phyloP scores from a whole-genome alignment of 2,113 vertebrate genomes.

The Oncorhynchus gorbuscha region DNA sequence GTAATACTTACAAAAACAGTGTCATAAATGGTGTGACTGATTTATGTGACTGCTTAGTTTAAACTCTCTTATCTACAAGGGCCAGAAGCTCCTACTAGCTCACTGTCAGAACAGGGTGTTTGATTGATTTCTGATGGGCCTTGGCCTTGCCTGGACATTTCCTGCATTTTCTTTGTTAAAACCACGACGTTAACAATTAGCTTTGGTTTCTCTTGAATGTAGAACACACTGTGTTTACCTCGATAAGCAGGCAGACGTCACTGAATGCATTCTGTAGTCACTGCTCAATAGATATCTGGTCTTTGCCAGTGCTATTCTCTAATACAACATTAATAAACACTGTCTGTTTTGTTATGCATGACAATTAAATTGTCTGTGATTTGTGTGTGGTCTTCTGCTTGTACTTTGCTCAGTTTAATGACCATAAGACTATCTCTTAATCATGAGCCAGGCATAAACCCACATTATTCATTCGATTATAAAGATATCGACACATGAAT shows the following conservation, averaged over 20 bases:
- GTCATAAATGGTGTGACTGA: background rate
- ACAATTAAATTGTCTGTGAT: slow-evolving; percentile 7
- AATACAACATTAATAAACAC: background rate
- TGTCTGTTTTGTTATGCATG: background rate
- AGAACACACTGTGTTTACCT: slow-evolving; percentile 10
- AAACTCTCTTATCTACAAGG: background rate
- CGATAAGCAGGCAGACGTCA: slow-evolving; percentile 4
- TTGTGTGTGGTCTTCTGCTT: background rate
- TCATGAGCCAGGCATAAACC: too few species aligned
- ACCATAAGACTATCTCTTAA: too few species aligned
- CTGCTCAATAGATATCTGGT: background rate
- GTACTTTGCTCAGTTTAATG: background rate
- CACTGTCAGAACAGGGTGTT: background rate
- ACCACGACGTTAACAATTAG: background rate
- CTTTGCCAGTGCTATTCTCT: background rate
- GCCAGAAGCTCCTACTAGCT: background rate
- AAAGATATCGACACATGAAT: too few species aligned
- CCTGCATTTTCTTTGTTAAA: background rate
- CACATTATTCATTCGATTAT: too few species aligned
- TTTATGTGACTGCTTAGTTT: background rate
- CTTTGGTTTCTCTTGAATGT: background rate
- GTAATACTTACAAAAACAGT: background rate
- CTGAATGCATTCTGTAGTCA: background rate
- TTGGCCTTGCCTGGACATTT: background rate
- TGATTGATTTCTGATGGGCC: background rate